Base-by-base conservation (phyloP, 2,888 invertebrate genomes). In the Troilus luridus region DNA sequence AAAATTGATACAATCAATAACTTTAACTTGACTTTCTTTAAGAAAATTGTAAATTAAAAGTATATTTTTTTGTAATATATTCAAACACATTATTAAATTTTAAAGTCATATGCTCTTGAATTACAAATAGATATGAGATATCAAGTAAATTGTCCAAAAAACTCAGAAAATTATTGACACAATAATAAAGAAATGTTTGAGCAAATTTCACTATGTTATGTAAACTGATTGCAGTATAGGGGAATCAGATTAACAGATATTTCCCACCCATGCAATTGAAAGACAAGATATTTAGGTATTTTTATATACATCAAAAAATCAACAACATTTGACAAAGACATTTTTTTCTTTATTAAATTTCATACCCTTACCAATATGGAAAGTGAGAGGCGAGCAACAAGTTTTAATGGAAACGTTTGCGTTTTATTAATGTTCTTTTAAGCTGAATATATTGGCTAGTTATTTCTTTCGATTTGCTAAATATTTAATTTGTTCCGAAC, bases 311-410 rank as follows among this genome's bases (percentile, higher is more conserved):
- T 85, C 17, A 59, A 27, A 9, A n/a, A 72, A 89, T 77, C 67
- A 67, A 56, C 14, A 27, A n/a, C 89, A 67, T 56, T 56, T 89
- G n/a, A 24, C 72, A 67, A 54, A 58, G n/a, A 24, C 1, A 27
- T 77, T 41, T 77, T 77, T 59, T 58, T 90, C n/a, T 89, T 72
- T 17, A 89, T 59, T 27, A 85, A 88, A 90, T 88, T 85, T 81
- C 88, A 88, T 64, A 88, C 59, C 58, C 88, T 88, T 91, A 88
- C 88, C 88, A 88, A 88, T 91, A 88, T 91, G 88, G 91, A 88
- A 91, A 88, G 91, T 88, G 91, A 88, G 88, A 88, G 91, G 88
- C 10, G 91, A 91, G 91, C 88, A 91, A 88, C 91, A 91, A 91
- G 88, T 88, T 88, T 59, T 89, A 91, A 89, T 19, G 11, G 88